Evolutionary conservation across 2,113 vertebrate genomes (phyloP).

Genomic region (Lethenteron camtschaticum): DNA sequence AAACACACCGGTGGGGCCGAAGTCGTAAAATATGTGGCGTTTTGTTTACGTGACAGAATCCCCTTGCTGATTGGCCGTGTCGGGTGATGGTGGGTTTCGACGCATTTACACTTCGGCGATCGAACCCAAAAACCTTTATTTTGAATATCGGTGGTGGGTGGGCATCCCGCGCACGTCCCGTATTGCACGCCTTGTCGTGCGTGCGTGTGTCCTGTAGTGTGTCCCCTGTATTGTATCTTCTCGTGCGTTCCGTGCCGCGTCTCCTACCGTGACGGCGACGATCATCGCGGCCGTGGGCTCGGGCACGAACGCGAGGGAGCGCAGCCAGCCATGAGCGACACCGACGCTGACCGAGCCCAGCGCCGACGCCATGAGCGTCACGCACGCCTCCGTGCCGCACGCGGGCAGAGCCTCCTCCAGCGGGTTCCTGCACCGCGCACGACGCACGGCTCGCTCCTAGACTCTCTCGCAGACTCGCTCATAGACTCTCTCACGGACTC

Average conservation of each 20-base stretch:
- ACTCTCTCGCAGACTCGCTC: background rate
- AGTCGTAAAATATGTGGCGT: too few relatives aligned
- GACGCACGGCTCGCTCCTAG: background rate
- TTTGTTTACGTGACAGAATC: too few relatives aligned
- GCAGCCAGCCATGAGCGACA: conserved; percentile 26
- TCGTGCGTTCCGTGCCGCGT: background rate
- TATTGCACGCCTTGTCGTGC: too few relatives aligned
- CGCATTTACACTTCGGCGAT: too few relatives aligned
- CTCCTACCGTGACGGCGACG: conserved; percentile 30
- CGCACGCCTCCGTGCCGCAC: conserved; percentile 42
- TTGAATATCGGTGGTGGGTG: too few relatives aligned
- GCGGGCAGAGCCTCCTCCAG: conserved; percentile 37
- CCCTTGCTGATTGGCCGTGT: too few relatives aligned
- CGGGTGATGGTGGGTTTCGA: too few relatives aligned
- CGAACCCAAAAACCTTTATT: too few relatives aligned
- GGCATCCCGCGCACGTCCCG: too few relatives aligned
- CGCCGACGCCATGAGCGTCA: conserved; percentile 33
- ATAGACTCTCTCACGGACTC: background rate
- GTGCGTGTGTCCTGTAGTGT: too few relatives aligned
- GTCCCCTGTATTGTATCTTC: too few relatives aligned
- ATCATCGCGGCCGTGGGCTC: conserved; percentile 34
- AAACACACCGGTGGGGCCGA: too few relatives aligned
- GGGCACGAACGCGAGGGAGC: conserved; percentile 32
- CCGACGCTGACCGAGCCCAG: conserved; percentile 27
- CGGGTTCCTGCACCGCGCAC: conserved; percentile 28